Evolutionary conservation across 2,888 invertebrate species (phyloP), one percentile per base, ranked within the genome.

Genomic region (Chalcis sispes): DNA sequence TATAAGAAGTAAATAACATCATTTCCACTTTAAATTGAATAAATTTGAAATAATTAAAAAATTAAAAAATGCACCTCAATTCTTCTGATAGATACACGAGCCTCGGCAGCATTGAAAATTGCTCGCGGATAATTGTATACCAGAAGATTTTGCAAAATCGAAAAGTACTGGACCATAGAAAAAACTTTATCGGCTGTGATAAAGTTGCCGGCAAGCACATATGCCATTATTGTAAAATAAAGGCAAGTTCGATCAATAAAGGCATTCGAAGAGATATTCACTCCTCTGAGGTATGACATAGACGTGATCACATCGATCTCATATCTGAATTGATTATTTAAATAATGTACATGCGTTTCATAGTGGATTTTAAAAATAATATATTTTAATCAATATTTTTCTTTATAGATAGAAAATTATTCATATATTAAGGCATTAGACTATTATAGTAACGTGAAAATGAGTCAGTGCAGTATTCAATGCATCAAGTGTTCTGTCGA

Each of bases 211-310:
- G 77, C 91, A 84, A 96, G 89, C 8, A 95, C 94, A 85, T 93
- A 96, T 0, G 94, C 92, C 61, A 95, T 90, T 71, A 98, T 91
- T 1, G 96, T 95, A 77, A 95, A 92, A 85, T 94, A 96, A 7
- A 96, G 90, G 1, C 96, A 94, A 61, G 96, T 91, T 79, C 97
- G 93, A 84, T 96, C 95, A 0, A 96, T 95, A 86, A 96, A 96
- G 59, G 97, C 94, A 90, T 94, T 85, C 3, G 85, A 85, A 0
- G 93, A 92, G 40, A 91, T 89, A 4, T 92, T 92, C 80, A 93
- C 91, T 0, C 93, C 93, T 83, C 92, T 90, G 75, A 93, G 91
- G 89, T 93, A 93, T 0, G 94, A 93, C 10, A 93, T 93, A 72
- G 90, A 89, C 78, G 91, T 90, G 67, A 95, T 90, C 71, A 92